Base-by-base conservation (phyloP, 2,888 invertebrate species). In the Polydrusus tereticollis region DNA sequence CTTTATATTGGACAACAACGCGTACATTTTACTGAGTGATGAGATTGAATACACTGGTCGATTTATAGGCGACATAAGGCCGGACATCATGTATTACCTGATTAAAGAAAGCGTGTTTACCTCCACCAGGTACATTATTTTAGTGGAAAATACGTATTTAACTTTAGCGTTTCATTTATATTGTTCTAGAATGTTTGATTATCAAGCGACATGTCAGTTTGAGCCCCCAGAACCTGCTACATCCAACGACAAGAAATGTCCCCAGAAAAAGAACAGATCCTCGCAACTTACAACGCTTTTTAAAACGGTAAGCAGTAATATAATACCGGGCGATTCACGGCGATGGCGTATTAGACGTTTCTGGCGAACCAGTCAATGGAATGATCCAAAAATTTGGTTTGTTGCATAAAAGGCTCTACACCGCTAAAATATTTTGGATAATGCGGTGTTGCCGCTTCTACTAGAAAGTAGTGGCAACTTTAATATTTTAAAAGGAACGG, bases 1-100 rank as follows among this genome's bases (percentile, higher is more conserved):
- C 80, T 97, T 91, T 82, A 88, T 97, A 43, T 86, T 97, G 41
- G 97, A 97, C 84, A 95, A 94, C 84, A 95, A 96, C 81, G 97
- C 95, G 2, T 97, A 93, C 87, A 89, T 97, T 16, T 86, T 95
- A 1, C 90, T 93, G n/a, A 93, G 94, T 14, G 91, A 95, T 80
- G 89, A 91, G 66, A 85, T 87, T 0, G 87, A 86, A 38, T 77
- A 81, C 57, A 82, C 83, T 2, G 84, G 85, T 2, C 90, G 94
- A 72, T 97, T 97, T 85, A 94, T 97, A 81, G 97, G 97, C 0
- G 93, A 93, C 82, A 90, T 96, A 47, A 69, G 83, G 47, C 81
- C 83, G 4, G 90, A 91, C 50, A 89, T 96, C 21, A 94, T 96
- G 93, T 87, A 89, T 67, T 89, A 88, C 78, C 85, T 94, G 59